phyloP scores from a whole-genome alignment of 2,797 vertebrate genomes.

The Scleropages formosus region DNA sequence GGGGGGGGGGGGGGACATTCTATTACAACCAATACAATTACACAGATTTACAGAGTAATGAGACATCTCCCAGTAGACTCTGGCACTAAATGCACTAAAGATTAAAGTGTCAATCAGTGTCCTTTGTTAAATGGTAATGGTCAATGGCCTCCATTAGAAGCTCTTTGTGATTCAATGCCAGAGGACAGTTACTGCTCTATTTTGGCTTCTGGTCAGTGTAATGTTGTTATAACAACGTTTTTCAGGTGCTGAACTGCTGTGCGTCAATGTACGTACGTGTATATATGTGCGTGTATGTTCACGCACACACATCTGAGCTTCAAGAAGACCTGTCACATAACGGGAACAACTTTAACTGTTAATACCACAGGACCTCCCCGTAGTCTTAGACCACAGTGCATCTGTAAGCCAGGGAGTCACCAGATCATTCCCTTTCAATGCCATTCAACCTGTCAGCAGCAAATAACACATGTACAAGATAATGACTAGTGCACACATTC shows the following conservation, averaged over 20 bases:
- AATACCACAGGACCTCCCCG: background rate
- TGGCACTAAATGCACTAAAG: background rate
- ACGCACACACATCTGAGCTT: background rate
- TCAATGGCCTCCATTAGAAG: background rate
- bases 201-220: background rate
- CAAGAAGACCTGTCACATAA: conserved; percentile 3
- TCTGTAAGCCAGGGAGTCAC: background rate
- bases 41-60: background rate
- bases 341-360: conserved; percentile 4
- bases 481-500: conserved; percentile 10
- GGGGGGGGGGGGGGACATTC: too few relatives aligned
- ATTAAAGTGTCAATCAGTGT: background rate
- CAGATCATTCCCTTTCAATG: background rate
- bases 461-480: background rate
- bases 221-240: background rate
- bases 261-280: background rate
- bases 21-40: background rate
- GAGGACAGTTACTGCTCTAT: background rate
- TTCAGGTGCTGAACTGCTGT: background rate
- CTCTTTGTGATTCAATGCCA: background rate
- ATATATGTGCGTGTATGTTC: background rate
- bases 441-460: conserved; percentile 6
- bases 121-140: background rate
- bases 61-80: background rate
- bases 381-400: background rate